Evolutionary conservation across 2,888 invertebrate genomes (phyloP).

Genomic region (Steinernema carpocapsae): DNA sequence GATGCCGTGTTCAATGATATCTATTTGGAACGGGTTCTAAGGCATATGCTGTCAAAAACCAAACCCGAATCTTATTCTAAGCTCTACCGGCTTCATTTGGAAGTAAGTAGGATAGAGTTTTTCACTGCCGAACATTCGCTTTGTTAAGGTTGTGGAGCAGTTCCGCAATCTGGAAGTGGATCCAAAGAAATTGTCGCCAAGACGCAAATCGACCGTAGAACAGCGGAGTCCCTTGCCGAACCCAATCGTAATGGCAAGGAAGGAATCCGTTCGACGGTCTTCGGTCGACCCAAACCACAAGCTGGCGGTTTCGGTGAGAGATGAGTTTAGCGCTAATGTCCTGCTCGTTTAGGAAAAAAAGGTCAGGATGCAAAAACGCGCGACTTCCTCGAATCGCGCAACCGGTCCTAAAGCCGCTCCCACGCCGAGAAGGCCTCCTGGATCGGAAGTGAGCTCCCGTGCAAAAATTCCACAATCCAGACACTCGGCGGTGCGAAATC

Average conservation of each 20-base stretch:
- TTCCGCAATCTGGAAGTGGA: not conserved
- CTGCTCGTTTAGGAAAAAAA: not conserved
- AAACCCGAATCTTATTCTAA: slow-evolving; percentile 1
- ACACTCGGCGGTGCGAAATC: no score
- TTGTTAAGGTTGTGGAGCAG: not conserved
- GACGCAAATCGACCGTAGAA: slow-evolving; percentile 19
- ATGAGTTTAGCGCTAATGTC: not conserved
- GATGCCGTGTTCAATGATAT: not conserved
- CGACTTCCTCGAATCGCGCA: not conserved
- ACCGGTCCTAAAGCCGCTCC: not conserved
- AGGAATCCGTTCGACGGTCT: not conserved
- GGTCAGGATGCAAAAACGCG: not conserved
- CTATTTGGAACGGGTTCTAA: slow-evolving; percentile 7
- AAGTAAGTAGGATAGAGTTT: not conserved
- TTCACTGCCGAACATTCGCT: not conserved
- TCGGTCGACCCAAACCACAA: slow-evolving; percentile 20
- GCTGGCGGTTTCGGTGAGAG: not conserved
- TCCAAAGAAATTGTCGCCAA: not conserved
- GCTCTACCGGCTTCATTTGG: slow-evolving; percentile 6
- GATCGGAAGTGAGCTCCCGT: no score
- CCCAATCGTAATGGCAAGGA: not conserved
- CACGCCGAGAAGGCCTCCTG: no score
- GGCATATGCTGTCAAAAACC: not conserved
- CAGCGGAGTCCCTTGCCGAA: not conserved
- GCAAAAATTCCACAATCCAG: no score